Evolutionary conservation across 2,113 vertebrate genomes (phyloP), one percentile per base, ranked within the genome.

Genomic region (Ibidorhyncha struthersii): DNA sequence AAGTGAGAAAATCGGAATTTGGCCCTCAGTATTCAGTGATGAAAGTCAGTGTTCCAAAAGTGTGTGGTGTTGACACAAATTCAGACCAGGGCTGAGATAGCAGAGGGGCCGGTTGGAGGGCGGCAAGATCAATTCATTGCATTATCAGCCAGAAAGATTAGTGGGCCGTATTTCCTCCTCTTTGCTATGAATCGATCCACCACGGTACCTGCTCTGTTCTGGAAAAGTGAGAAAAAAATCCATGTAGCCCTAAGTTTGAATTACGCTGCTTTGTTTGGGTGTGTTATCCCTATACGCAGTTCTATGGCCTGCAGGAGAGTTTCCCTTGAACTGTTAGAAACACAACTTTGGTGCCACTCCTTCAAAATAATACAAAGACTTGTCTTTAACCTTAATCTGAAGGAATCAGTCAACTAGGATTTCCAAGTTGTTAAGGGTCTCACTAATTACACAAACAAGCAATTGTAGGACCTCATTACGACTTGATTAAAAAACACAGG

Each of bases 351-450:
- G 32, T 74, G 82, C 76, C 56, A 14, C 81, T 94, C 89, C 83
- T 89, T 94, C 89, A 76, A 56, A 91, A 30, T 67, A 34, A 49
- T 30, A 49, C 61, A 61, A 73, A 89, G 69, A 7, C 43, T 84
- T 94, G 65, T 14, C 82, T 73, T 83, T 78, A 72, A 84, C 67
- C 22, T 89, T 82, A 18, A 65, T 92, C 63, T 91, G 66, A 85
- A 91, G 62, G 83, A 96, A 71, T 12, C 30, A 9, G 73, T 82
- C 61, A 36, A 36, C 47, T 84, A 91, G 36, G 4, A 1, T 89
- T 91, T 95, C 80, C 86, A 72, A 27, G 26, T 69, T 86, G 43
- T 89, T 89, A 82, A 94, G 34, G 40, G 26, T 82, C 65, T 95
- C 53, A 4, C 62, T 89, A 81, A 93, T 95, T 84, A 86, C 32